A percentile compares a stretch with the other conserved stretches of the same genome.
These are phyloP conservation scores for Platycercus adscitus DNA, from an alignment of 2,113 vertebrate genomes.

Conservation along the genomic window DNA sequence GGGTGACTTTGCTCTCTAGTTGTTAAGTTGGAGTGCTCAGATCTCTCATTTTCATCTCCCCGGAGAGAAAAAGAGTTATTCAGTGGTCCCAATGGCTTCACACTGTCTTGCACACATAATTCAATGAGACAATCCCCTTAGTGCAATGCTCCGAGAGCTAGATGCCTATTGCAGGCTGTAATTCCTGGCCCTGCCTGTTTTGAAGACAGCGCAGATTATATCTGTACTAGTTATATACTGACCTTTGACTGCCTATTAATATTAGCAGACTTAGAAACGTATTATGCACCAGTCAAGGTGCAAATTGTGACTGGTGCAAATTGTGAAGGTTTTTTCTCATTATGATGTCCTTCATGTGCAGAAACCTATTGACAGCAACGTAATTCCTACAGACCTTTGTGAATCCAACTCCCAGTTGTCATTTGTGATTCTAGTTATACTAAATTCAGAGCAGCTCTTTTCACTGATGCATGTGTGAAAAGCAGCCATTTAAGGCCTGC, in stretches of 20 bases:
- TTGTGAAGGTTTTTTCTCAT: background rate
- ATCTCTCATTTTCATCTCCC: background rate
- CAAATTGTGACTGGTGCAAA: background rate
- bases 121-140: background rate
- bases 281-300: background rate
- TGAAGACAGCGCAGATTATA: background rate
- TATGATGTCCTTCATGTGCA: background rate
- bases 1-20: background rate
- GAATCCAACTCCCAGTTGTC: background rate
- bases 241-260: background rate
- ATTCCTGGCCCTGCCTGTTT: background rate
- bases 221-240: background rate
- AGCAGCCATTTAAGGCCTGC: background rate
- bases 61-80: background rate
- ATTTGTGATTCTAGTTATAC: background rate
- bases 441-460: background rate
- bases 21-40: background rate
- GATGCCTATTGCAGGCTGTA: background rate
- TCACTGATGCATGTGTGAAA: background rate
- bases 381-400: background rate
- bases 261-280: background rate
- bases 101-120: background rate
- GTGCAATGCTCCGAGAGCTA: background rate
- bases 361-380: background rate
- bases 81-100: accelerated